Conservation (phyloP, 2,113 vertebrate genomes). For the Orcinus orca region DNA sequence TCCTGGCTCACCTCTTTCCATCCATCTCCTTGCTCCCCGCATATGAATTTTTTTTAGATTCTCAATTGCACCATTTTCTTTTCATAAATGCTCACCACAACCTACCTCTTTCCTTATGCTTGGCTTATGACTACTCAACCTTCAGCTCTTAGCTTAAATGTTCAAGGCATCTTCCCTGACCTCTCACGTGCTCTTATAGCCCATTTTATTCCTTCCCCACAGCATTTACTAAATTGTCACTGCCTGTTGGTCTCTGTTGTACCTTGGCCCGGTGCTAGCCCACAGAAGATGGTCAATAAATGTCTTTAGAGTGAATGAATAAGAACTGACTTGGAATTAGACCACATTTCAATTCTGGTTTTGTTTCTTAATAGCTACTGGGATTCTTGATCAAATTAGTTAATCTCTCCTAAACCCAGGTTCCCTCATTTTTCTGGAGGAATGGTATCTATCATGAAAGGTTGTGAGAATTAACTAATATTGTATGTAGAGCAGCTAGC, state of each 20-base stretch:
- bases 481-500: background rate
- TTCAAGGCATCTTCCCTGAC: background rate
- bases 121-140: background rate
- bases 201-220: background rate
- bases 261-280: background rate
- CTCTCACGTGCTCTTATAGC: background rate
- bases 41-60: constrained; percentile 16
- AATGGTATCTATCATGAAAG: background rate
- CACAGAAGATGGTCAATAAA: background rate
- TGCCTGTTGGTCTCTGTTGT: background rate
- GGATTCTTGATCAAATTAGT: constrained; percentile 9
- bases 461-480: background rate
- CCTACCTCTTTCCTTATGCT: background rate
- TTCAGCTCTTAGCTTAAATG: background rate
- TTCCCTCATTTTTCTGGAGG: background rate
- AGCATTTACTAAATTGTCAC: background rate
- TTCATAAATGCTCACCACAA: background rate
- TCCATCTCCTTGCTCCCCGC: background rate
- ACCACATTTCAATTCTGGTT: background rate
- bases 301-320: background rate
- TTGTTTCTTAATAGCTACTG: background rate
- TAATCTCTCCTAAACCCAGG: background rate
- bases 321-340: background rate
- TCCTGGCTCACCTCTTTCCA: background rate
- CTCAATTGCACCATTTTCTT: constrained; percentile 7